These are phyloP conservation scores for Pachliopta kotzebuea DNA, from an alignment of 2,888 invertebrate species.

Conservation along the genomic window DNA sequence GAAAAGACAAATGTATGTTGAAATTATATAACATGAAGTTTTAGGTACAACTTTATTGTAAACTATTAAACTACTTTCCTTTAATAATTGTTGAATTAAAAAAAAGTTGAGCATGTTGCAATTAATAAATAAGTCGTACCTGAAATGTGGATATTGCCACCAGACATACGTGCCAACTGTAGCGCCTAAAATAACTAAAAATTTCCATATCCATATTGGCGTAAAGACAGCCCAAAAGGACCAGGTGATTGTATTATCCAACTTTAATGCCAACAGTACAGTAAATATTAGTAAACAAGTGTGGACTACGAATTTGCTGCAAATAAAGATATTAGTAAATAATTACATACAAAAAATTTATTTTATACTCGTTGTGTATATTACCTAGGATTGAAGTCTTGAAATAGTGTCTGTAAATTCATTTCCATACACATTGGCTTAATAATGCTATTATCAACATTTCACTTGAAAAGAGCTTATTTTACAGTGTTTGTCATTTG, in stretches of 20 bases:
- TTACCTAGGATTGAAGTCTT: conserved; percentile 96
- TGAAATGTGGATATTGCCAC: conserved; percentile 97
- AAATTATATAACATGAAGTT: background rate
- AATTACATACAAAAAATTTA: conserved; percentile 23
- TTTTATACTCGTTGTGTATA: conserved; percentile 30
- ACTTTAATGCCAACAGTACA: conserved; percentile 91
- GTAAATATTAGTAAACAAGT: conserved; percentile 95
- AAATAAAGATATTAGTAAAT: conserved; percentile 45
- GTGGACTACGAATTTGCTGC: conserved; percentile 98
- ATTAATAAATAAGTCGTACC: conserved; percentile 72
- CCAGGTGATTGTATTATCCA: conserved; percentile 94
- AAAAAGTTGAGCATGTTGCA: too few species aligned
- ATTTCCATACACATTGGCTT: conserved; percentile 80
- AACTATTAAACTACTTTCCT: background rate
- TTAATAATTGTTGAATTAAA: background rate
- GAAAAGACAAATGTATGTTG: background rate
- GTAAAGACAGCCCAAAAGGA: conserved; percentile 98
- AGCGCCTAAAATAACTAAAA: conserved; percentile 93
- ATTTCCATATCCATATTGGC: conserved; percentile 99
- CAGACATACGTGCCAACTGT: conserved; percentile 96
- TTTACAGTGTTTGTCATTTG: background rate
- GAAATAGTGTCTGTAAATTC: conserved; percentile 94
- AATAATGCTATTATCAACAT: conserved; percentile 48
- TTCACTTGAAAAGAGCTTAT: conserved; percentile 36
- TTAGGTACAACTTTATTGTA: background rate